Conservation (phyloP, 2,888 invertebrate genomes). For the Nasonia oneida region DNA sequence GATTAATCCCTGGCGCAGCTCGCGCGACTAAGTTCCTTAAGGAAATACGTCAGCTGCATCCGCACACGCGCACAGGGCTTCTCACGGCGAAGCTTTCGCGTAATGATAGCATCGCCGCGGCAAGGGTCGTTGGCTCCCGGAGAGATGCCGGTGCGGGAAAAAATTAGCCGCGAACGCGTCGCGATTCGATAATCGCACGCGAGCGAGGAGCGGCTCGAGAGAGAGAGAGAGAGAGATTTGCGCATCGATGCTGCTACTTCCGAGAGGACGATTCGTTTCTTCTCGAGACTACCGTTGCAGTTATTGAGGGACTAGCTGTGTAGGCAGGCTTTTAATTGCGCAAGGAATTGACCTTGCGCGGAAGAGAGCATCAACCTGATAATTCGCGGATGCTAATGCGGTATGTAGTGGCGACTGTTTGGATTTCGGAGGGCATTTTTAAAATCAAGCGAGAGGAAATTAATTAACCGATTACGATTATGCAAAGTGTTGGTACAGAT, state of each 20-base stretch:
- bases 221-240: neutral
- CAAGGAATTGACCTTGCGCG: too few relatives aligned
- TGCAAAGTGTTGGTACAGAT: neutral
- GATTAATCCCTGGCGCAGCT: neutral
- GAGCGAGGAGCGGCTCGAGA: constrained; percentile 20
- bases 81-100: constrained; percentile 35
- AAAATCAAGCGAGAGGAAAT: too few relatives aligned
- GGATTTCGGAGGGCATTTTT: too few relatives aligned
- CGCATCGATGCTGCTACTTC: constrained; percentile 5
- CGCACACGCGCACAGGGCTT: neutral
- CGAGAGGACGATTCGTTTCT: constrained; percentile 5
- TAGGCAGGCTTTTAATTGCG: neutral
- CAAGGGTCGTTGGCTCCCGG: constrained; percentile 16
- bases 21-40: constrained; percentile 15
- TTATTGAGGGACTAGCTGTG: neutral
- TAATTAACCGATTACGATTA: neutral
- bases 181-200: constrained; percentile 53
- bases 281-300: constrained; percentile 26
- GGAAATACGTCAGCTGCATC: constrained; percentile 20
- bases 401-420: too few relatives aligned
- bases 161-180: constrained; percentile 31
- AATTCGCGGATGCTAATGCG: too few relatives aligned
- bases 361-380: too few relatives aligned
- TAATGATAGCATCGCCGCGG: constrained; percentile 40
- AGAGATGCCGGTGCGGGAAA: neutral